Evolutionary conservation across 2,888 invertebrate genomes (phyloP).

Genomic region (Osedax fenrisi): DNA sequence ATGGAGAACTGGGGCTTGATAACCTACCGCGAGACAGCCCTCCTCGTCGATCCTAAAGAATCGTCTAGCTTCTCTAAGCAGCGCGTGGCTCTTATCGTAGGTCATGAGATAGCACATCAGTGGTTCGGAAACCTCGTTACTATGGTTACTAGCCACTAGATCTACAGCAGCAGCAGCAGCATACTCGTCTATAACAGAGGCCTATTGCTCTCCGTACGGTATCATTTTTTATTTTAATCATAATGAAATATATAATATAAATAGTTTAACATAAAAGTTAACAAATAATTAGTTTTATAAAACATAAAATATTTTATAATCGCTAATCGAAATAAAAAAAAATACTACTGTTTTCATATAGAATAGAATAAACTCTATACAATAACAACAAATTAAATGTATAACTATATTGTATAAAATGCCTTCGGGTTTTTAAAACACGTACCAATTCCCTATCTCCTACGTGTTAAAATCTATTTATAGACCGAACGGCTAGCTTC

Average conservation of each 20-base stretch:
- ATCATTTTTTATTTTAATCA: background rate
- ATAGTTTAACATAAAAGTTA: background rate
- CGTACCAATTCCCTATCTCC: too few relatives aligned
- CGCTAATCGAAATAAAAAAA: too few relatives aligned
- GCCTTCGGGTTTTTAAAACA: too few relatives aligned
- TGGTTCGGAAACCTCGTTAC: constrained; percentile 97
- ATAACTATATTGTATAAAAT: too few relatives aligned
- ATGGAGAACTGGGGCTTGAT: constrained; percentile 98
- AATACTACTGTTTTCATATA: too few relatives aligned
- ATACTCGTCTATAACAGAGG: background rate
- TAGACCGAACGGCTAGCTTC: too few relatives aligned
- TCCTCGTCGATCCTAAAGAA: constrained; percentile 77
- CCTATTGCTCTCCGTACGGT: background rate
- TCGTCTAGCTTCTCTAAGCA: constrained; percentile 61
- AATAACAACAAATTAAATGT: too few relatives aligned
- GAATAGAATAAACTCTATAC: too few relatives aligned
- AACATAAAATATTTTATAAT: too few relatives aligned
- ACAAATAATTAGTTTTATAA: too few relatives aligned
- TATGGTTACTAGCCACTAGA: constrained; percentile 65
- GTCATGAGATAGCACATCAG: constrained; percentile 85
- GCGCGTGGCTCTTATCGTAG: constrained; percentile 60
- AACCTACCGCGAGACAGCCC: constrained; percentile 79
- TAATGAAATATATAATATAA: background rate
- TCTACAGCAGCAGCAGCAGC: too few relatives aligned
- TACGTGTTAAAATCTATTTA: too few relatives aligned